Conservation (phyloP, 2,797 vertebrate genomes). For the Gastrophryne carolinensis region DNA sequence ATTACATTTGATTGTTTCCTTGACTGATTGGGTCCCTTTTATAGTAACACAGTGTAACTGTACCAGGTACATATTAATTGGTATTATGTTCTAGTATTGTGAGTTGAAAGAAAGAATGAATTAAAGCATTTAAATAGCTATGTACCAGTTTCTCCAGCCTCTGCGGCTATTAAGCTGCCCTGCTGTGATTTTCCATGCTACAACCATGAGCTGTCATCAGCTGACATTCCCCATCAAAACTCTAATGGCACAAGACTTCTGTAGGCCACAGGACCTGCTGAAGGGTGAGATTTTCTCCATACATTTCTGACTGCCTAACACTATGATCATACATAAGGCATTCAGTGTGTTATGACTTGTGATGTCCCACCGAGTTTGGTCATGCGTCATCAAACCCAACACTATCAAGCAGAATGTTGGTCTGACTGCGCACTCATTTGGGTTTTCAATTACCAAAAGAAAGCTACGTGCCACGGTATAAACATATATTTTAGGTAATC, state of each 20-base stretch:
- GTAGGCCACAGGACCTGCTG: neutral
- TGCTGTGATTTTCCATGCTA: neutral
- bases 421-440: neutral
- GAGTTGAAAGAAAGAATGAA: neutral
- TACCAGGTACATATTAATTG: too few relatives aligned
- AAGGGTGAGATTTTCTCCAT: neutral
- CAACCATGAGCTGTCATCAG: neutral
- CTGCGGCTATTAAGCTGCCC: neutral
- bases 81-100: too few relatives aligned
- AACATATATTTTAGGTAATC: too few relatives aligned
- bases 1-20: too few relatives aligned
- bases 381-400: slow-evolving; percentile 29
- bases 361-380: slow-evolving; percentile 18
- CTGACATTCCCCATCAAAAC: neutral
- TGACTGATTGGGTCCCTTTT: too few relatives aligned
- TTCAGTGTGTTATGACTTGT: slow-evolving; percentile 22
- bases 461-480: too few relatives aligned
- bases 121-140: neutral
- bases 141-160: neutral
- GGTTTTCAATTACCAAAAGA: too few relatives aligned
- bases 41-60: too few relatives aligned
- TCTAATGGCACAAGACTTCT: neutral
- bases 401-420: slow-evolving; percentile 1
- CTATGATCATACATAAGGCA: slow-evolving; percentile 18
- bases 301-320: neutral